These are phyloP conservation scores for Drosophila flavopinicola DNA, from an alignment of 2,888 invertebrate genomes.

Conservation along the genomic window DNA sequence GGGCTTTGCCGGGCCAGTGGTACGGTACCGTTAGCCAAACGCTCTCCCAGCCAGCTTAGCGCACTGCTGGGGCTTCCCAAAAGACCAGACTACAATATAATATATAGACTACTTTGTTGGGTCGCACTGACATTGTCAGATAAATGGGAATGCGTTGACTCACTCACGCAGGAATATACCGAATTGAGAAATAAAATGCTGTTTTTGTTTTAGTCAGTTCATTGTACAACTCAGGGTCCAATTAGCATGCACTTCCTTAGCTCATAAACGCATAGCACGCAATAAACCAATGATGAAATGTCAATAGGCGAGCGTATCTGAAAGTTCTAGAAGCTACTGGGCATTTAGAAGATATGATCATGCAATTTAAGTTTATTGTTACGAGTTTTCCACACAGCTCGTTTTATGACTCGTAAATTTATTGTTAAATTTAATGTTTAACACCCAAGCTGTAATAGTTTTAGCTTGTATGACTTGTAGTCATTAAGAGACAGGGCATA, in stretches of 20 bases:
- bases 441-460: slow-evolving; percentile 7
- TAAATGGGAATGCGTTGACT: slow-evolving; percentile 6
- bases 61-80: slow-evolving; percentile 44
- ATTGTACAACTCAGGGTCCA: slow-evolving; percentile 27
- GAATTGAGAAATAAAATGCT: neutral
- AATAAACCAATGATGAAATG: slow-evolving; percentile 56
- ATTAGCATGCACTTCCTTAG: slow-evolving; percentile 61
- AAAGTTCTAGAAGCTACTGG: neutral
- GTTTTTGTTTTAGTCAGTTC: slow-evolving; percentile 11
- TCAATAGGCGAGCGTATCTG: slow-evolving; percentile 14
- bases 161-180: neutral
- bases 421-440: slow-evolving; percentile 19
- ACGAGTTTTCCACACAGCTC: slow-evolving; percentile 26
- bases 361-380: slow-evolving; percentile 52
- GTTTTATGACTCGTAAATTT: slow-evolving; percentile 20
- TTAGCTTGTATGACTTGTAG: neutral
- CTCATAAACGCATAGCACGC: slow-evolving; percentile 62
- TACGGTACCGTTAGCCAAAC: slow-evolving; percentile 17
- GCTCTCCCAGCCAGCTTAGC: slow-evolving; percentile 13
- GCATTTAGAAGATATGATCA: slow-evolving; percentile 54
- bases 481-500: neutral
- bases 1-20: slow-evolving; percentile 23
- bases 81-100: neutral
- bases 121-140: slow-evolving; percentile 14
- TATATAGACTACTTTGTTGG: slow-evolving; percentile 10